Percentiles rank a stretch among this genome's conserved stretches.
Evolutionary conservation across 92 coral and sea anemone genomes (phyloP).

Genomic region (Nematostella vectensis): DNA sequence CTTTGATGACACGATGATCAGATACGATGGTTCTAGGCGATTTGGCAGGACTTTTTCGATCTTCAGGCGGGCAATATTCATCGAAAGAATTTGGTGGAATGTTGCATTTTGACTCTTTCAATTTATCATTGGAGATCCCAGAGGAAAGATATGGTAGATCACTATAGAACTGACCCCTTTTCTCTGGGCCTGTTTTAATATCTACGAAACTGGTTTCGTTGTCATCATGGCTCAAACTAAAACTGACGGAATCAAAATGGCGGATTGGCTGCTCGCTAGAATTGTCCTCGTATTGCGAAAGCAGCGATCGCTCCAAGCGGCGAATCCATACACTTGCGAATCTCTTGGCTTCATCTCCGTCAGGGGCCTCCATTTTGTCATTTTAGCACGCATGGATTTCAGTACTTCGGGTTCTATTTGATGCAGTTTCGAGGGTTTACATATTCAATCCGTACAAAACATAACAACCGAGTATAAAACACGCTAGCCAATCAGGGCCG

Average conservation of each 20-base stretch:
- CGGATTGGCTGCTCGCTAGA: conserved; percentile 23
- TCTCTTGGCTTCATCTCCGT: conserved; percentile 57
- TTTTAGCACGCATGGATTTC: conserved; percentile 30
- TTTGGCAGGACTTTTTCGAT: no score
- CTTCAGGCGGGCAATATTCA: no score
- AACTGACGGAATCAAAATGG: conserved; percentile 25
- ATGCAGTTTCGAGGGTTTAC: background rate
- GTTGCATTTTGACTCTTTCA: conserved; percentile 2
- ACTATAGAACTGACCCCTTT: no score
- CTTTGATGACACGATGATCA: background rate
- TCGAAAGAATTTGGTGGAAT: background rate
- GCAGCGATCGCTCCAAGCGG: conserved; percentile 39
- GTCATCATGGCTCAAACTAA: conserved; percentile 20
- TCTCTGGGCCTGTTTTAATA: no score
- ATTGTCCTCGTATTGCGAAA: conserved; percentile 33
- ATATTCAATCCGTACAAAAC: no score
- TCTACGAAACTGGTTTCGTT: background rate
- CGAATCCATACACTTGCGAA: conserved; percentile 73
- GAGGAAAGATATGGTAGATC: no score
- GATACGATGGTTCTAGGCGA: background rate
- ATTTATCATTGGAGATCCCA: no score
- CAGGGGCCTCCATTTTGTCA: conserved; percentile 52
- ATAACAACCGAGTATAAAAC: no score
- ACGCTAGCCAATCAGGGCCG: no score
- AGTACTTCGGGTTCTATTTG: background rate